These are phyloP conservation scores for Drosophila dunni DNA, from an alignment of 1,140 invertebrate species.

Conservation along the genomic window DNA sequence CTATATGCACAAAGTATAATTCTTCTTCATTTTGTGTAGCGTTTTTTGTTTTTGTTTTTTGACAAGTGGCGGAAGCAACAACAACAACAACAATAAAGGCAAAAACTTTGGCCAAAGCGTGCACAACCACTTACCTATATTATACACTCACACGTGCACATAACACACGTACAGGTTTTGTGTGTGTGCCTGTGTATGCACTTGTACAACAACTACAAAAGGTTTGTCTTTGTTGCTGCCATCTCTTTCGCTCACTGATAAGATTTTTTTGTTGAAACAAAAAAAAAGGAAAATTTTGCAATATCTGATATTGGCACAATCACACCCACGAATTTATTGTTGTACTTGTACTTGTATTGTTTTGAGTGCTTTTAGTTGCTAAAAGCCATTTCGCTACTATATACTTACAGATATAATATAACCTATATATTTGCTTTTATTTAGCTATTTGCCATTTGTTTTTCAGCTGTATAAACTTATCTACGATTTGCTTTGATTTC, in stretches of 20 bases:
- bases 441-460: neutral
- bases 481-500: conserved; percentile 17
- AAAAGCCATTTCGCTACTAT: conserved; percentile 24
- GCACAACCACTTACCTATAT: conserved; percentile 42
- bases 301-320: conserved; percentile 38
- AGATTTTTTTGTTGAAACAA: conserved; percentile 40
- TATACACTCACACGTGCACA: conserved; percentile 1
- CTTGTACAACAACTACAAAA: conserved; percentile 27
- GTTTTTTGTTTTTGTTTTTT: conserved; percentile 22
- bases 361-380: conserved; percentile 43
- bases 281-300: conserved; percentile 44
- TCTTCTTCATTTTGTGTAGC: neutral
- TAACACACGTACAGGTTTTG: conserved; percentile 16
- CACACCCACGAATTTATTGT: conserved; percentile 5
- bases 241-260: conserved; percentile 37
- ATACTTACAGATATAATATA: neutral
- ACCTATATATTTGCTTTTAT: neutral
- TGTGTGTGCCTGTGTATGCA: conserved; percentile 11
- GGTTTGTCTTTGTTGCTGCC: conserved; percentile 44
- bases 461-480: conserved; percentile 4
- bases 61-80: conserved; percentile 18
- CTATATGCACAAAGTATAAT: conserved; percentile 30
- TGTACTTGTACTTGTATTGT: conserved; percentile 11
- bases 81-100: conserved; percentile 15
- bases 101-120: conserved; percentile 27